Conservation (phyloP, 2,113 vertebrate species). For the Edolisoma coerulescens region DNA sequence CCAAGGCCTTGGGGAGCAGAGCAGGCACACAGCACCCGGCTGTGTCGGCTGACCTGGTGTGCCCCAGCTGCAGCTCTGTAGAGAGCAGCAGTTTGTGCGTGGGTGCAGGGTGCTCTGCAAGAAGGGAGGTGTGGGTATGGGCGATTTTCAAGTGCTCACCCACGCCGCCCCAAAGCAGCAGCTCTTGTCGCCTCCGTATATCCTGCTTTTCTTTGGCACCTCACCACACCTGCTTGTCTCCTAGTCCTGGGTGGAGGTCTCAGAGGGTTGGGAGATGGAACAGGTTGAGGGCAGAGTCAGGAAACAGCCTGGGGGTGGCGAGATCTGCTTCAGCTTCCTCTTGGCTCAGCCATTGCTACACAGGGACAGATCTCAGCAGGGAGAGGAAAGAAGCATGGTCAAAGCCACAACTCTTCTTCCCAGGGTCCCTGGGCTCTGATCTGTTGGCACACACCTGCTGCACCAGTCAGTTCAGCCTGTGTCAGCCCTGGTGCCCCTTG, state of each 20-base stretch:
- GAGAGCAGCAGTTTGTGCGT: not conserved
- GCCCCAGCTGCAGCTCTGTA: not conserved
- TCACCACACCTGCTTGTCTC: not conserved
- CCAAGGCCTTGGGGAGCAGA: not conserved
- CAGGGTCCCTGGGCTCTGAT: not conserved
- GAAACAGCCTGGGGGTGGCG: not conserved
- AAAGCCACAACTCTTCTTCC: not conserved
- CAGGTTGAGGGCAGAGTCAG: not conserved
- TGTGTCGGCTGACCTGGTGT: not conserved
- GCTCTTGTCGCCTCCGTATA: not conserved
- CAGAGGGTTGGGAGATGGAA: not conserved
- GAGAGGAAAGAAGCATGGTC: not conserved
- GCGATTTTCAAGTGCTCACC: not conserved
- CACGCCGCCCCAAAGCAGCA: not conserved
- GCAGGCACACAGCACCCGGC: not conserved
- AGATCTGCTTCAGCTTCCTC: not conserved
- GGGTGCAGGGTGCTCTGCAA: not conserved
- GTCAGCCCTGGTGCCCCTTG: not conserved
- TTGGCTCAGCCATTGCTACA: not conserved
- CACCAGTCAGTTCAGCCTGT: not conserved
- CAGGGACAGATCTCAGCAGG: not conserved
- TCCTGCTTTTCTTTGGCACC: not conserved
- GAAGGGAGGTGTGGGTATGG: not conserved
- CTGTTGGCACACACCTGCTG: not conserved
- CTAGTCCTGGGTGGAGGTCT: not conserved